Conservation (phyloP, 2,797 vertebrate genomes). For the Phylloscopus collybita region DNA sequence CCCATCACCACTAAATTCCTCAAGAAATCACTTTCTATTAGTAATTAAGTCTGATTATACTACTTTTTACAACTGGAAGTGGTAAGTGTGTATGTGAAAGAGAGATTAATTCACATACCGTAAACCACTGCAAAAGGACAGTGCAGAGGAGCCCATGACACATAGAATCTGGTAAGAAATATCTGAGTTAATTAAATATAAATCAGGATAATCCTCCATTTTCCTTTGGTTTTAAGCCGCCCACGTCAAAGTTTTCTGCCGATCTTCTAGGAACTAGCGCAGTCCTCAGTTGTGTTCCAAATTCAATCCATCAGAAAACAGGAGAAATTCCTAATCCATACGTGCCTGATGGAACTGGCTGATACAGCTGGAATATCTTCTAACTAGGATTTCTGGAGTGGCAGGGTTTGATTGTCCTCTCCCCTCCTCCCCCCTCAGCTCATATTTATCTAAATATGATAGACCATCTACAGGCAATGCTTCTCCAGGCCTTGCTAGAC, state of each 20-base stretch:
- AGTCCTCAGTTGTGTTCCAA: slow-evolving; percentile 34
- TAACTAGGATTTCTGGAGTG: slow-evolving; percentile 17
- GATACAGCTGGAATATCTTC: background rate
- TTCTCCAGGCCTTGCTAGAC: background rate
- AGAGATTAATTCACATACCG: background rate
- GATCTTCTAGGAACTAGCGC: background rate
- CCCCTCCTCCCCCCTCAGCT: slow-evolving; percentile 15
- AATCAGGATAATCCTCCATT: background rate
- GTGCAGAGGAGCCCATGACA: background rate
- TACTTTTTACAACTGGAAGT: background rate
- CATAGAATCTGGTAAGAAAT: background rate
- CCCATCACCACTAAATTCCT: background rate
- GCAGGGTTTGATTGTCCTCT: background rate
- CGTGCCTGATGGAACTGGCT: background rate
- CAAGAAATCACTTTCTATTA: background rate
- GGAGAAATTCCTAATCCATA: background rate
- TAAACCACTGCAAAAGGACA: background rate
- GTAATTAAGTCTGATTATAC: background rate
- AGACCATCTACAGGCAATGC: background rate
- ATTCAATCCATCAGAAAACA: slow-evolving; percentile 6
- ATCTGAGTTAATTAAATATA: background rate
- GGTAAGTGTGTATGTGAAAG: background rate
- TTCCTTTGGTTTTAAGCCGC: background rate
- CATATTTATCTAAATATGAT: background rate
- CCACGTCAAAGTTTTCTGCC: background rate